phyloP scores from a whole-genome alignment of 2,888 invertebrate genomes.

The Metalampra italica region DNA sequence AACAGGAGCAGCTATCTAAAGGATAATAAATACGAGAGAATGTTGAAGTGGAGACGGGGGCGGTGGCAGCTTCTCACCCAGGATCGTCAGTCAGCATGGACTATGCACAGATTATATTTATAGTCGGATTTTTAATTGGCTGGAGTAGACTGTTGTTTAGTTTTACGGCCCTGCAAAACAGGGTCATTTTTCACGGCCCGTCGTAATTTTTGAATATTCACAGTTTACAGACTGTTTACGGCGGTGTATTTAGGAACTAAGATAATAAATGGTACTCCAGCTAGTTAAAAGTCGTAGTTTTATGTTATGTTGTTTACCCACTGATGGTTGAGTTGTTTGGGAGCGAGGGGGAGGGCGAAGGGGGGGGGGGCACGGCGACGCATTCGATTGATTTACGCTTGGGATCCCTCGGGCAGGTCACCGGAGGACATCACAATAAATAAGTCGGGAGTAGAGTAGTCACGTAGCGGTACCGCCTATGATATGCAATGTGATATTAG shows the following conservation, averaged over 20 bases:
- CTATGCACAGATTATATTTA: constrained; percentile 50
- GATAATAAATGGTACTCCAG: no score
- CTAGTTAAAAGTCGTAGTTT: no score
- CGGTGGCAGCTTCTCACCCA: constrained; percentile 29
- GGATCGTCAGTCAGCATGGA: constrained; percentile 49
- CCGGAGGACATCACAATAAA: constrained; percentile 4
- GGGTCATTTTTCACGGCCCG: no score
- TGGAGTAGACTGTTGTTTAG: no score
- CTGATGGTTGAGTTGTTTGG: constrained; percentile 25
- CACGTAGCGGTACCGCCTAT: not conserved
- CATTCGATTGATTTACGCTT: constrained; percentile 34
- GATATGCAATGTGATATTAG: not conserved
- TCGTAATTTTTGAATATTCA: no score
- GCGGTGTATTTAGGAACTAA: no score
- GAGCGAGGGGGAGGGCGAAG: no score
- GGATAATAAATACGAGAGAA: constrained; percentile 18
- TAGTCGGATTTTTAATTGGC: no score
- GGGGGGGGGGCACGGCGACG: not conserved
- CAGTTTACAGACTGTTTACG: no score
- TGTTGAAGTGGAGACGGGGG: constrained; percentile 8
- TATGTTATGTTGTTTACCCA: constrained; percentile 58
- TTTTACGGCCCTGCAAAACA: no score
- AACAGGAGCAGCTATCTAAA: constrained; percentile 56
- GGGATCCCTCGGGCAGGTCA: constrained; percentile 8
- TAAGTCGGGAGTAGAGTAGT: not conserved